Evolutionary conservation across 2,113 vertebrate species (phyloP), one percentile per base, ranked within the genome.

Genomic region (Hymenochirus boettgeri): DNA sequence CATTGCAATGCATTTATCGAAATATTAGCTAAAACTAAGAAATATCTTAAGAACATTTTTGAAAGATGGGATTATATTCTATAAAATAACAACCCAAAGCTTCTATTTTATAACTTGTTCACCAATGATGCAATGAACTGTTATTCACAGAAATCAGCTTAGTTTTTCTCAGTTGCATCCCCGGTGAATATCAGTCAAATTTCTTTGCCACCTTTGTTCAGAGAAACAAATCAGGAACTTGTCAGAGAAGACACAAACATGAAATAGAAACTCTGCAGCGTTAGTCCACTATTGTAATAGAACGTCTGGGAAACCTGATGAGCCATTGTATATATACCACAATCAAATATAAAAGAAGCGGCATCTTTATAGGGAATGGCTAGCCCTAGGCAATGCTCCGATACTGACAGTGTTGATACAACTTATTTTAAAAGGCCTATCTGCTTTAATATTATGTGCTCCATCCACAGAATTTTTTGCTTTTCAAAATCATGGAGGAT

Each of bases 231-330:
- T 69, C 56, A 60, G 47, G 57, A 57, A 69, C 60, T 60, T 69
- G 56, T 57, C 58, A 69, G 56, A 69, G 55, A 69, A 69, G 65
- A 60, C 47, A 60, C 65, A 59, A 67, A 69, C 65, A 69, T 60
- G 48, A 69, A 69, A 69, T 45, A 42, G 57, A 53, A 24, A 57
- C 58, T 57, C 58, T 60, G 21, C 51, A 59, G 25, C 57, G 56
- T 60, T 60, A 56, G 60, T 60, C 37, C 47, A 60, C 56, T 60
- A 60, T 69, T 69, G 65, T 69, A 60, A 69, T 37, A 60, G 48
- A 69, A 69, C 59, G 65, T 57, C 57, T 69, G 65, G 65, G 65
- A 69, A 69, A 60, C 11, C 50, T 23, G 37, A 47, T 23, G 48
- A 11, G 56, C 65, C 58, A 48, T 69, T 69, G 57, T 69, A 42